Percentiles rank a stretch among this genome's conserved stretches.
These are phyloP conservation scores for Nemoura dubitans DNA, from an alignment of 2,888 invertebrate species.

Conservation along the genomic window DNA sequence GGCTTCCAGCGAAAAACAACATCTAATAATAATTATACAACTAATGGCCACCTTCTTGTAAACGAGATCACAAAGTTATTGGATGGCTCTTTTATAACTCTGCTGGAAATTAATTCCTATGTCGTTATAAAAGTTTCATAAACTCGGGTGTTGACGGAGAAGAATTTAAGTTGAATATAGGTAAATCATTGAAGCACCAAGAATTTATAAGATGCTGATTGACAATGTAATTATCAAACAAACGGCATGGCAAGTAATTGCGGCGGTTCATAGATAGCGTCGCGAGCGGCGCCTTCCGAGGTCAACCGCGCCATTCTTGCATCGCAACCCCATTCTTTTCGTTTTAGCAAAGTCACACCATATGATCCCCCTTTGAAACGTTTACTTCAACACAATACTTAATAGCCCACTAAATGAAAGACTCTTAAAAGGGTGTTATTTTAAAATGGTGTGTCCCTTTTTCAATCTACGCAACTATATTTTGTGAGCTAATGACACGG, in stretches of 20 bases:
- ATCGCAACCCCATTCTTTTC: background rate
- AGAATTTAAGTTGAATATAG: no score
- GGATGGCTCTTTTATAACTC: background rate
- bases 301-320: background rate
- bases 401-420: background rate
- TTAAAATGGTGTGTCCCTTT: background rate
- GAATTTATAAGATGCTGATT: no score
- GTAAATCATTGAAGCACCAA: no score
- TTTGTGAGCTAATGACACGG: background rate
- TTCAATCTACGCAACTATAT: background rate
- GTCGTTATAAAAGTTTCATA: no score
- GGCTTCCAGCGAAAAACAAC: background rate
- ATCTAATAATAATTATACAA: slow-evolving; percentile 7
- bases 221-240: no score
- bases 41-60: background rate
- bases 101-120: background rate
- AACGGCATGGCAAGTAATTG: background rate
- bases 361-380: background rate
- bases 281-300: background rate
- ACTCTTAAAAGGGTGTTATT: background rate
- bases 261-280: background rate
- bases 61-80: background rate
- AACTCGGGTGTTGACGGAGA: no score
- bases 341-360: background rate
- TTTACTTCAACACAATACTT: background rate